These are phyloP conservation scores for Pseudomyrmex cubaensis DNA, from an alignment of 1,140 invertebrate genomes.

Conservation along the genomic window DNA sequence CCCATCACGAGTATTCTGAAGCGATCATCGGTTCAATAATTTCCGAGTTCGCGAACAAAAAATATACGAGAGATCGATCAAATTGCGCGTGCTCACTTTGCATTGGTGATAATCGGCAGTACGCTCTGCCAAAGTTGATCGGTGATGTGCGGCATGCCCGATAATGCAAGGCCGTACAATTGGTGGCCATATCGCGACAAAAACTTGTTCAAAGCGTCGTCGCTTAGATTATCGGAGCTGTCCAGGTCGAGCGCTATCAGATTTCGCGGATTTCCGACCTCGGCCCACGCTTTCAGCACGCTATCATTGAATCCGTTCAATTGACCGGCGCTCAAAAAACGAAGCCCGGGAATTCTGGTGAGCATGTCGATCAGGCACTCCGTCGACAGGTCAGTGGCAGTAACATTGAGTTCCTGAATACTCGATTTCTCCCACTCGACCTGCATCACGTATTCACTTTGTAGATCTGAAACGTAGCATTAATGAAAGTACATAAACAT, in stretches of 20 bases:
- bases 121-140: constrained; percentile 98
- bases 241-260: constrained; percentile 96
- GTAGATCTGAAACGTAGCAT: constrained; percentile 87
- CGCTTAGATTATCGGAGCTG: constrained; percentile 97
- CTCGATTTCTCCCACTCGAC: constrained; percentile 99
- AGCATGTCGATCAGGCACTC: constrained; percentile 98
- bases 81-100: constrained; percentile 88
- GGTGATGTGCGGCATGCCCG: constrained; percentile 98
- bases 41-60: neutral
- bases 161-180: constrained; percentile 94
- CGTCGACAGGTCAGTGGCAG: constrained; percentile 97
- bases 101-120: constrained; percentile 94
- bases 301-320: constrained; percentile 98
- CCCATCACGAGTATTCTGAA: constrained; percentile 98
- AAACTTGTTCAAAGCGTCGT: constrained; percentile 96
- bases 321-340: constrained; percentile 97
- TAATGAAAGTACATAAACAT: neutral
- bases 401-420: constrained; percentile 97
- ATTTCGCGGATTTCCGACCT: constrained; percentile 93
- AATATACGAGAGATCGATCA: neutral
- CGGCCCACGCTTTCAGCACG: constrained; percentile 95
- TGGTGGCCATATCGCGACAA: constrained; percentile 95
- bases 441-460: constrained; percentile 96
- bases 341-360: constrained; percentile 93
- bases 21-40: neutral